Evolutionary conservation across 2,797 vertebrate species (phyloP), one percentile per base, ranked within the genome.

Genomic region (Setipinna tenuifilis): DNA sequence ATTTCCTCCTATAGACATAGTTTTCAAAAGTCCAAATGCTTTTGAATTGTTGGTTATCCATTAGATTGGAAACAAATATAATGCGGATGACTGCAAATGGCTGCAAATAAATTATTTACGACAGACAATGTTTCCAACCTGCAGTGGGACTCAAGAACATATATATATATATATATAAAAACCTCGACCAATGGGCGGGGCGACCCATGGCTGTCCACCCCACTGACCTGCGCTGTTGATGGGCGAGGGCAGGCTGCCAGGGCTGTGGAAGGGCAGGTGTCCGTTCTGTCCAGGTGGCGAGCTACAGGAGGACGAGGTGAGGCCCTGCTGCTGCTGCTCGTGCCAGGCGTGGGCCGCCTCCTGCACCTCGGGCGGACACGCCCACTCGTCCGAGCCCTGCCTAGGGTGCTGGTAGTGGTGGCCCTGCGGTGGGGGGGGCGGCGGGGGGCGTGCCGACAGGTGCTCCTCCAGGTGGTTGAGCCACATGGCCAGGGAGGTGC

Each of bases 401-500:
- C 96, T 96, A 0, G 96, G 94, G 90, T 97, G 97, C 90, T 50
- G n/a, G 83, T 84, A 75, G 62, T 19, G 83, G 46, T 97, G 97
- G 17, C 95, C 96, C 91, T 96, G 96, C 0, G 95, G 94, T 82
- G 93, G 95, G 4, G 94, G 91, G 19, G 96, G 93, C 0, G 95
- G 90, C 71, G 96, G 94, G 0, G 94, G 89, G 95, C 95, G 48
- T 94, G 87, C 92, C 5, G 97, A 97, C 58, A 99, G 92, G 80
- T 98, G 97, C 81, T 99, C 98, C 90, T 99, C 98, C 46, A 99
- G 93, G 93, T 99, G 98, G 89, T 96, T 98, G 16, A 99, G 94
- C 98, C 98, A 99, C 85, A 98, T 96, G 75, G 98, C 98, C 86
- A 99, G 93, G 0, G 97, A 97, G 68, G 96, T 98, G 89, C 98